A percentile compares a stretch with the other conserved stretches of the same genome.
Evolutionary conservation across 1,140 invertebrate species (phyloP).

Genomic region (Tribolium madens): DNA sequence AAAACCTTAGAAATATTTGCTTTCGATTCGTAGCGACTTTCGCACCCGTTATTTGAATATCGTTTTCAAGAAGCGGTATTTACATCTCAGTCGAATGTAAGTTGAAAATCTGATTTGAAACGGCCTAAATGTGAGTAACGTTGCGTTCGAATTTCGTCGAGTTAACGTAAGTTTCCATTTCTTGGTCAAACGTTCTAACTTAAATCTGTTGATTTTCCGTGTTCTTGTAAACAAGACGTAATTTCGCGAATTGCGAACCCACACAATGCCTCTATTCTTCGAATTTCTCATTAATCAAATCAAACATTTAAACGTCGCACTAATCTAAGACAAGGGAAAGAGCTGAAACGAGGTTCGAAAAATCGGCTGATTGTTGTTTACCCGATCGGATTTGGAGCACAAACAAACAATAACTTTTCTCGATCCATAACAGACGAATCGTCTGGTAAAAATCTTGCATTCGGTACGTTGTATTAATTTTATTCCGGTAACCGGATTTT

Average conservation of each 20-base stretch:
- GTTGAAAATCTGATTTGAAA: neutral
- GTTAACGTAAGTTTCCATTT: conserved; percentile 4
- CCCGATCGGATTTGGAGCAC: neutral
- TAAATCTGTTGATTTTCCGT: conserved; percentile 8
- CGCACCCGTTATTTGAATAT: too few relatives aligned
- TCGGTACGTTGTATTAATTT: neutral
- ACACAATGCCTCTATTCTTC: conserved; percentile 6
- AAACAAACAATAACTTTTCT: neutral
- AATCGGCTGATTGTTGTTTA: neutral
- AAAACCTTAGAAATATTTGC: neutral
- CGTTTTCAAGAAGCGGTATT: neutral
- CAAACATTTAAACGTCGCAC: neutral
- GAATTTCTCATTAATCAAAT: conserved; percentile 9
- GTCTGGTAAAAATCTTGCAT: neutral
- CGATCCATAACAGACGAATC: neutral
- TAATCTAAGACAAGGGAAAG: neutral
- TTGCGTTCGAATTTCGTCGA: neutral
- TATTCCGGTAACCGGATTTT: neutral
- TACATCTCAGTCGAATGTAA: neutral
- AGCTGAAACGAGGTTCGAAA: neutral
- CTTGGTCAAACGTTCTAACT: neutral
- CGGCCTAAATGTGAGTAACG: neutral
- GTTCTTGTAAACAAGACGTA: conserved; percentile 11
- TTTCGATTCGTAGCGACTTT: too few relatives aligned
- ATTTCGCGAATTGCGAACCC: conserved; percentile 11